Evolutionary conservation across 1,140 invertebrate species (phyloP).

Genomic region (Formica exsecta): DNA sequence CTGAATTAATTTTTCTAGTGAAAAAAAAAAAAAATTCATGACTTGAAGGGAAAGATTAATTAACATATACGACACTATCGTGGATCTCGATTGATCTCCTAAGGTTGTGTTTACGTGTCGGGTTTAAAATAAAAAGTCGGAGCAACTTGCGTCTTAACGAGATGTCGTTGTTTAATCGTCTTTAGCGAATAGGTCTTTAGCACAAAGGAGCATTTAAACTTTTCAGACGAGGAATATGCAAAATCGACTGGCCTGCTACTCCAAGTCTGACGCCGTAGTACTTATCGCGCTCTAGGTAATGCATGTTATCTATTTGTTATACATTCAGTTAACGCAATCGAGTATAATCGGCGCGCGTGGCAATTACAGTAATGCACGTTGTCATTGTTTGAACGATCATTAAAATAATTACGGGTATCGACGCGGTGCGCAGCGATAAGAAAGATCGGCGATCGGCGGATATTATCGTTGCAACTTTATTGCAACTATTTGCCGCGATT

Average conservation of each 20-base stretch:
- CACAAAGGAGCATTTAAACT: background rate
- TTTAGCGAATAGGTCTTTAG: too few relatives aligned
- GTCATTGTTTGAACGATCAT: slow-evolving; percentile 38
- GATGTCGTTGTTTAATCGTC: background rate
- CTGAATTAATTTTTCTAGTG: too few relatives aligned
- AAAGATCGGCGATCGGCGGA: slow-evolving; percentile 27
- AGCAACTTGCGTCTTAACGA: background rate
- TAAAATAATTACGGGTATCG: slow-evolving; percentile 50
- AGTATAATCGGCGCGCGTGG: background rate
- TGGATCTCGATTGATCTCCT: slow-evolving; percentile 1
- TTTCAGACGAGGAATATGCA: background rate
- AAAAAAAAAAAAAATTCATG: background rate
- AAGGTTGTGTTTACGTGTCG: background rate
- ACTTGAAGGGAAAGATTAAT: background rate
- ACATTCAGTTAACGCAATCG: slow-evolving; percentile 46
- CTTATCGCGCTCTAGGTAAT: slow-evolving; percentile 34
- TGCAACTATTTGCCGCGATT: background rate
- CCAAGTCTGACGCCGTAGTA: slow-evolving; percentile 14
- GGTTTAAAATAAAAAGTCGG: slow-evolving; percentile 33
- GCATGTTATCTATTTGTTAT: slow-evolving; percentile 42
- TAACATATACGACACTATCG: slow-evolving; percentile 14
- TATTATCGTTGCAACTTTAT: slow-evolving; percentile 36
- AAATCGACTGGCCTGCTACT: too few relatives aligned
- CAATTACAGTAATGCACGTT: slow-evolving; percentile 44
- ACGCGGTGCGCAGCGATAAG: slow-evolving; percentile 5